These are phyloP conservation scores for Megaceryle alcyon DNA, from an alignment of 2,797 vertebrate genomes.

Conservation along the genomic window DNA sequence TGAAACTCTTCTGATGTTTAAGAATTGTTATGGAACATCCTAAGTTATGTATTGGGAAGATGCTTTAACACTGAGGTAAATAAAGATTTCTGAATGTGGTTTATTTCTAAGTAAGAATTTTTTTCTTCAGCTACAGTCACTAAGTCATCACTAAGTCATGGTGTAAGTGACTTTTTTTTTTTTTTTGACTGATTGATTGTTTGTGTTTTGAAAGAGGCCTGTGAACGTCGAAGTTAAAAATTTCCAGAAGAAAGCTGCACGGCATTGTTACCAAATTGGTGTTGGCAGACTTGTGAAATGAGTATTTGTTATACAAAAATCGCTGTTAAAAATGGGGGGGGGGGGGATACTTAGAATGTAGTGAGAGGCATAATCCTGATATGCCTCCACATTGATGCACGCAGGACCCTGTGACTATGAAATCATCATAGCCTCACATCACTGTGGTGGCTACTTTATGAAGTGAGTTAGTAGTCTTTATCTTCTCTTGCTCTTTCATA, in stretches of 20 bases:
- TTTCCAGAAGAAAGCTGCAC: neutral
- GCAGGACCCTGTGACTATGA: neutral
- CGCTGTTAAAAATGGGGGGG: neutral
- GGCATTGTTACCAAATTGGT: neutral
- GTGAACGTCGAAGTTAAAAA: neutral
- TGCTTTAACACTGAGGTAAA: neutral
- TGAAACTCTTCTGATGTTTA: neutral
- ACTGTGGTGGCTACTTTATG: neutral
- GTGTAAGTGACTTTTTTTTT: neutral
- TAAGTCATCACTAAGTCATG: neutral
- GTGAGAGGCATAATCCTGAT: neutral
- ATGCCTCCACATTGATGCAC: neutral
- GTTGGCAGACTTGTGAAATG: neutral
- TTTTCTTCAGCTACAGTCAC: neutral
- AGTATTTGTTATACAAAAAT: neutral
- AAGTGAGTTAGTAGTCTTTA: neutral
- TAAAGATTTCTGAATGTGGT: neutral
- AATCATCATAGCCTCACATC: neutral
- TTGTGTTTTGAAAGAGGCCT: neutral
- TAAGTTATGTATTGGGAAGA: neutral
- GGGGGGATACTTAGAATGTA: neutral
- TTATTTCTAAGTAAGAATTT: neutral
- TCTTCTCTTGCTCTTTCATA: neutral
- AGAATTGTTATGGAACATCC: neutral
- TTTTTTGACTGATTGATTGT: neutral